Percentiles rank a stretch among this genome's conserved stretches.
Conservation (phyloP, 2,888 invertebrate genomes). For the Lucinisca nassula region DNA sequence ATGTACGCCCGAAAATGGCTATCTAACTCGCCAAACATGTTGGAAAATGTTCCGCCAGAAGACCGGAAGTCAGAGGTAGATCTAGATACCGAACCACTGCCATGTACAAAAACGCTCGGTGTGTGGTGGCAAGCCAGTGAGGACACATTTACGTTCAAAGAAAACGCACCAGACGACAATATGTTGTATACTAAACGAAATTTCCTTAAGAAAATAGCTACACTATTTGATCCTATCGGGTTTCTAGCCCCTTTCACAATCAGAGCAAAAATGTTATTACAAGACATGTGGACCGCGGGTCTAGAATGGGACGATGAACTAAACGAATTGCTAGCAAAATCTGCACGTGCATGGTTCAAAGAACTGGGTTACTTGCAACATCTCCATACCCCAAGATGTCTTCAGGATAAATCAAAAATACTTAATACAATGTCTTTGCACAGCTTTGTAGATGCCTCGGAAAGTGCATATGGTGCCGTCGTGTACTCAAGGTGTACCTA, state of each 20-base stretch:
- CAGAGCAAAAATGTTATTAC: constrained; percentile 73
- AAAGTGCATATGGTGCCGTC: constrained; percentile 27
- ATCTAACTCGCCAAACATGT: constrained; percentile 57
- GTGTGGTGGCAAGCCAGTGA: constrained; percentile 51
- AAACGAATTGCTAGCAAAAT: background rate
- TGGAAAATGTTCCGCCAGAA: constrained; percentile 52
- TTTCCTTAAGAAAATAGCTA: constrained; percentile 25
- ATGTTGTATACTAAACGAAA: constrained; percentile 34
- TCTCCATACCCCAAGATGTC: background rate
- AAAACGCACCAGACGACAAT: background rate
- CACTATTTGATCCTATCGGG: constrained; percentile 48
- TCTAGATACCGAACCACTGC: constrained; percentile 40
- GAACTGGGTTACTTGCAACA: constrained; percentile 35
- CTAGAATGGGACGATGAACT: constrained; percentile 63
- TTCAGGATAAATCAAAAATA: background rate
- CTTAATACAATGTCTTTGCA: background rate
- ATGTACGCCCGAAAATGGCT: constrained; percentile 59
- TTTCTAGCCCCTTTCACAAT: constrained; percentile 35
- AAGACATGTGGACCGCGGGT: constrained; percentile 48
- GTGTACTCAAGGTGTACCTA: constrained; percentile 28
- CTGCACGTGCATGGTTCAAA: constrained; percentile 45
- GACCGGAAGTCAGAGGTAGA: constrained; percentile 43
- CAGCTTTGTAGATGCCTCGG: constrained; percentile 45
- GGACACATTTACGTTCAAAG: constrained; percentile 51
- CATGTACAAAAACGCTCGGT: constrained; percentile 60